phyloP scores from a whole-genome alignment of 1,140 invertebrate species.

The Teleopsis dalmanni region DNA sequence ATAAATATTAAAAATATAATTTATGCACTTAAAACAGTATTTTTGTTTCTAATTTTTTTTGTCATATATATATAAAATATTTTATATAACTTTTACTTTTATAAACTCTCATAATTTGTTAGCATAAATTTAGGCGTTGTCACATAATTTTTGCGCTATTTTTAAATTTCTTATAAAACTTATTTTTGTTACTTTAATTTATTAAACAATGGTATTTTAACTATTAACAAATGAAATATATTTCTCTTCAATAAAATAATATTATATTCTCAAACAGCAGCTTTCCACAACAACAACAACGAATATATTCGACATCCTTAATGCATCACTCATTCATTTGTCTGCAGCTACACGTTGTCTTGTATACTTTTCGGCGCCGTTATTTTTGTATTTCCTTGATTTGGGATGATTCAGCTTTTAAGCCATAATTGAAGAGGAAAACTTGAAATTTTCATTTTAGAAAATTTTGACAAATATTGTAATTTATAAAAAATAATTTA shows the following conservation, averaged over 20 bases:
- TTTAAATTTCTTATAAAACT: no score
- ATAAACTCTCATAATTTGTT: conserved; percentile 3
- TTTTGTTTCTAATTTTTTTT: background rate
- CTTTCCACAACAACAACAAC: no score
- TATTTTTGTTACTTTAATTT: conserved; percentile 2
- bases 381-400: no score
- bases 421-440: background rate
- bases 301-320: no score
- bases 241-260: no score
- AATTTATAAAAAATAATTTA: background rate
- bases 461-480: background rate
- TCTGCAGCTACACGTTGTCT: background rate
- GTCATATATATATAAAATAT: background rate
- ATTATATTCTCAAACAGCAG: no score
- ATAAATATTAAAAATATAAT: background rate
- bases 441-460: background rate
- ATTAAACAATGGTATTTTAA: no score
- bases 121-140: conserved; percentile 15
- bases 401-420: no score
- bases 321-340: no score
- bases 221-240: no score
- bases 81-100: background rate
- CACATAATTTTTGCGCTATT: conserved; percentile 9
- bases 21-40: background rate
- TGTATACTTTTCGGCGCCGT: conserved; percentile 3